Conservation (phyloP, 2,113 vertebrate genomes). For the Nibea coibor region DNA sequence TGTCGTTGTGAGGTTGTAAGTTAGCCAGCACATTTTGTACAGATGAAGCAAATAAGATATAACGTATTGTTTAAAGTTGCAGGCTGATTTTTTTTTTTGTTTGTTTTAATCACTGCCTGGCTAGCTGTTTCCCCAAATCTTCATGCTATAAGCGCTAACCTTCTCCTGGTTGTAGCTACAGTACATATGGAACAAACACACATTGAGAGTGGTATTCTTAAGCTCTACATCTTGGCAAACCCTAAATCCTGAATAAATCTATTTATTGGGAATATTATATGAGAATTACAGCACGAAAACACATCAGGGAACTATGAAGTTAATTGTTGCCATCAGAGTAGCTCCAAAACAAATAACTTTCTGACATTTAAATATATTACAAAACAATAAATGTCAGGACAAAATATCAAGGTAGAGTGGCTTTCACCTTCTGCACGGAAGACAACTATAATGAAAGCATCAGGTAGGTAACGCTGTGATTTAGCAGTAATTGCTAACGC, state of each 20-base stretch:
- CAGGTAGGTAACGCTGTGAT: conserved; percentile 48
- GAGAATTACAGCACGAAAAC: not conserved
- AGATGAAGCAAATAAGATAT: too few relatives aligned
- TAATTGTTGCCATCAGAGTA: not conserved
- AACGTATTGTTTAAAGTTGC: too few relatives aligned
- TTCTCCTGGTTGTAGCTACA: not conserved
- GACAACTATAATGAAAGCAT: not conserved
- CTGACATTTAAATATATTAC: not conserved
- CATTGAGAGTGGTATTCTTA: not conserved
- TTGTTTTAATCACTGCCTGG: not conserved
- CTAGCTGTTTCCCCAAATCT: not conserved
- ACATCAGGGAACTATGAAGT: not conserved
- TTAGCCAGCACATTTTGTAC: not conserved
- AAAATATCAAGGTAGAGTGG: not conserved
- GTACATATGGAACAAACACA: not conserved
- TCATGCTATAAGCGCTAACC: not conserved
- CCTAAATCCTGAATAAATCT: not conserved
- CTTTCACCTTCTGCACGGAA: not conserved
- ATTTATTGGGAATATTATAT: not conserved
- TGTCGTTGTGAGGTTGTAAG: not conserved
- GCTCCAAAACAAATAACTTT: not conserved
- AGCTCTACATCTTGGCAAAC: not conserved
- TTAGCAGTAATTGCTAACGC: conserved; percentile 57
- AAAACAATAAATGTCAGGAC: not conserved
- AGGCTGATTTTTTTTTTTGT: too few relatives aligned